A percentile compares a stretch with the other conserved stretches of the same genome.
Conservation (phyloP, 2,113 vertebrate genomes). For the Ictalurus punctatus region DNA sequence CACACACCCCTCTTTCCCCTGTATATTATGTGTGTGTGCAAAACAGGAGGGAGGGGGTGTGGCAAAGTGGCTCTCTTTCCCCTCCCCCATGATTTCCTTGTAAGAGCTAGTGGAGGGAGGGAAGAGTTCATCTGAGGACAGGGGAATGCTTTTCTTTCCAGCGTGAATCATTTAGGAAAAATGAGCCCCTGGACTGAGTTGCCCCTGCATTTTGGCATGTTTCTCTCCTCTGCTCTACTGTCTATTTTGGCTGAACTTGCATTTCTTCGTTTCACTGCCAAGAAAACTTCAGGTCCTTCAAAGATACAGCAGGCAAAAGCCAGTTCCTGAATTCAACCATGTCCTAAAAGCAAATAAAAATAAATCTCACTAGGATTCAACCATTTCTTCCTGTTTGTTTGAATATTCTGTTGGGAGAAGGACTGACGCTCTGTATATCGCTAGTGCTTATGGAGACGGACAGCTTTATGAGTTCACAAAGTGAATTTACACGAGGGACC, state of each 20-base stretch:
- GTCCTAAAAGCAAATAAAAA: conserved; percentile 78
- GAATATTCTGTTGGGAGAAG: conserved; percentile 70
- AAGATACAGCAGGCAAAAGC: conserved; percentile 80
- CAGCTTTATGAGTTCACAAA: conserved; percentile 30
- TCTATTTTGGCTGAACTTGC: conserved; percentile 92
- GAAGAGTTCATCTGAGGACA: conserved; percentile 84
- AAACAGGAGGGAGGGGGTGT: conserved; percentile 27
- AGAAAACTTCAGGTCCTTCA: conserved; percentile 83
- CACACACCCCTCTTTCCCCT: not conserved
- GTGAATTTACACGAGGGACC: conserved; percentile 10
- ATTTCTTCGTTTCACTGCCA: conserved; percentile 77
- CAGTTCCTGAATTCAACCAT: conserved; percentile 75
- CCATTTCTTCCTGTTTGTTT: conserved; percentile 78
- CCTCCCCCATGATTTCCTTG: conserved; percentile 65
- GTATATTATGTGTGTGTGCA: conserved; percentile 11
- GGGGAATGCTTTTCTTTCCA: conserved; percentile 81
- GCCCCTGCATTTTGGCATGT: conserved; percentile 84
- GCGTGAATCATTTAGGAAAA: conserved; percentile 83
- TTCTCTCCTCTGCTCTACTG: conserved; percentile 87
- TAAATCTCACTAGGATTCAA: conserved; percentile 74
- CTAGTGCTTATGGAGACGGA: conserved; percentile 41
- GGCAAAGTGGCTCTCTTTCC: conserved; percentile 44
- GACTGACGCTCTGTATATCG: conserved; percentile 64
- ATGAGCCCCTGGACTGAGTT: conserved; percentile 83
- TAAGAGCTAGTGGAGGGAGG: conserved; percentile 74